These are phyloP conservation scores for Folsomia candida DNA, from an alignment of 2,888 invertebrate species.

Conservation along the genomic window DNA sequence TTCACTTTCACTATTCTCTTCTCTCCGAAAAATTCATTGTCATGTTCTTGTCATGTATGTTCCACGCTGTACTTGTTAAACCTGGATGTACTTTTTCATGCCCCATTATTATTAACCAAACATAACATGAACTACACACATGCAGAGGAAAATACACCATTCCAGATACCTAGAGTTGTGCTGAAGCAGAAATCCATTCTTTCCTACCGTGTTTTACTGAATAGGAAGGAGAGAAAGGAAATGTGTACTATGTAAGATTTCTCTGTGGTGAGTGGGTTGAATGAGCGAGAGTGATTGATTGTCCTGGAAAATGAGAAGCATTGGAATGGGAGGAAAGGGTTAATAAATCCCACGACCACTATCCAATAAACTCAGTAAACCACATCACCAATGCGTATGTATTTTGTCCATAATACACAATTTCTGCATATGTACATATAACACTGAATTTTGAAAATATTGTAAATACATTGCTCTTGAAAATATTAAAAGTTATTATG, in stretches of 20 bases:
- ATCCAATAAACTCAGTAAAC: too few species aligned
- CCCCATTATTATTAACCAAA: not conserved
- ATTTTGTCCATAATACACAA: too few species aligned
- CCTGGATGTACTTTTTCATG: not conserved
- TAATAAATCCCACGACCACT: too few species aligned
- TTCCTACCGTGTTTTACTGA: not conserved
- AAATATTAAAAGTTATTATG: too few species aligned
- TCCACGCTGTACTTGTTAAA: not conserved
- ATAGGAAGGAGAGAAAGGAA: not conserved
- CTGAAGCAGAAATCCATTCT: not conserved
- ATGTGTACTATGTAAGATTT: not conserved
- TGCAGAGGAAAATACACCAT: not conserved
- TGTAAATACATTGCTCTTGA: too few species aligned
- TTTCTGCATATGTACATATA: too few species aligned
- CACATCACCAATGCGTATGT: too few species aligned
- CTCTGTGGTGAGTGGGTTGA: constrained; percentile 7
- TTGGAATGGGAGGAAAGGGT: constrained; percentile 21
- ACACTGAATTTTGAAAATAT: too few species aligned
- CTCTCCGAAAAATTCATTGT: not conserved
- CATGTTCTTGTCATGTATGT: not conserved
- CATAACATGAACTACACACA: not conserved
- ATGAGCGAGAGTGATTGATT: constrained; percentile 40
- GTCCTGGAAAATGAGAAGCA: constrained; percentile 24
- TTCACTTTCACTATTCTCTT: too few species aligned
- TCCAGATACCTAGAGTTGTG: not conserved